phyloP scores from a whole-genome alignment of 2,113 vertebrate genomes.

The Paralichthys olivaceus region DNA sequence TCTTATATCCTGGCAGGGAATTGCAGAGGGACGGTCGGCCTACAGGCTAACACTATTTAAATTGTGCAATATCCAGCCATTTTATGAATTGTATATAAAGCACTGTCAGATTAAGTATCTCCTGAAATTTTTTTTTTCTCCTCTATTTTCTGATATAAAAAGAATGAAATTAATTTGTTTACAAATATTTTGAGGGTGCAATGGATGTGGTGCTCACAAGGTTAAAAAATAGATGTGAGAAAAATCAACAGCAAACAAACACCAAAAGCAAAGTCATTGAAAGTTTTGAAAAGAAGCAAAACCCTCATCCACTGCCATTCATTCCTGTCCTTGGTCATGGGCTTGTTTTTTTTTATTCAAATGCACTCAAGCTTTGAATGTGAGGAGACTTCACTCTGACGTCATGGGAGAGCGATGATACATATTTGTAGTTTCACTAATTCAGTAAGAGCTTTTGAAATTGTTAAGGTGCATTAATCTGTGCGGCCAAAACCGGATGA shows the following conservation, averaged over 20 bases:
- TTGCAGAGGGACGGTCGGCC: not conserved
- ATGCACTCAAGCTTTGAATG: not conserved
- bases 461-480: not conserved
- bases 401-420: not conserved
- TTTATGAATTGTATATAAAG: too few relatives aligned
- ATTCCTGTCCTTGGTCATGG: slow-evolving; percentile 11
- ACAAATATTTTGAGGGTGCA: too few relatives aligned
- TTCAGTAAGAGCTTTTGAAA: not conserved
- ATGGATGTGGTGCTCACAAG: not conserved
- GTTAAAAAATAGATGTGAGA: not conserved
- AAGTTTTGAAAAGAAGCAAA: not conserved
- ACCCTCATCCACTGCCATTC: not conserved
- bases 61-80: too few relatives aligned
- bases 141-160: too few relatives aligned
- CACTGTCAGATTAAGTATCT: too few relatives aligned
- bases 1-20: slow-evolving; percentile 28
- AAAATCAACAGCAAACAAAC: not conserved
- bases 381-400: not conserved
- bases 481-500: slow-evolving; percentile 7
- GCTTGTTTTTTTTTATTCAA: slow-evolving; percentile 10
- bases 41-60: too few relatives aligned
- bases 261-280: not conserved
- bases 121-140: too few relatives aligned
- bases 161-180: too few relatives aligned
- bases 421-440: not conserved